A percentile compares a stretch with the other conserved stretches of the same genome.
Conservation (phyloP, 2,888 invertebrate genomes). For the Cheilosia vulpina region DNA sequence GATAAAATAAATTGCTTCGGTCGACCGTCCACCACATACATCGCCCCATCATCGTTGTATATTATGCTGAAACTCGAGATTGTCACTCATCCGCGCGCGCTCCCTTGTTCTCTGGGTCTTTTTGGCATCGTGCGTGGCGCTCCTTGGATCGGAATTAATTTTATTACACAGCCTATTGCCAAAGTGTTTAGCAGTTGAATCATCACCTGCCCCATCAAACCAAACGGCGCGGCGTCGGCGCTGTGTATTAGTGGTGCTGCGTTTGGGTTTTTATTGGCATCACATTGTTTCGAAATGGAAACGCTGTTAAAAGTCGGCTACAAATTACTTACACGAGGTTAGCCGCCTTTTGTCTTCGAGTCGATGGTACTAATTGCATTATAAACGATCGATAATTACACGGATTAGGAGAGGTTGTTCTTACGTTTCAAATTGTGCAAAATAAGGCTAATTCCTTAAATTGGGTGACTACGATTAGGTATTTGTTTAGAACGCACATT, state of each 20-base stretch:
- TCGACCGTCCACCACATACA: conserved; percentile 41
- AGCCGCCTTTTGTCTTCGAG: conserved; percentile 15
- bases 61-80: conserved; percentile 3
- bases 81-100: conserved; percentile 37
- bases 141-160: conserved; percentile 60
- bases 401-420: conserved; percentile 15
- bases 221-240: conserved; percentile 1
- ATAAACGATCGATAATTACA: conserved; percentile 52
- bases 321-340: conserved; percentile 39
- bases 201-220: conserved; percentile 67
- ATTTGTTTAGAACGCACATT: neutral
- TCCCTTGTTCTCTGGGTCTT: conserved; percentile 12
- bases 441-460: conserved; percentile 14
- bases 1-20: conserved; percentile 74
- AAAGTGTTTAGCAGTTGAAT: conserved; percentile 66
- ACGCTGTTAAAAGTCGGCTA: conserved; percentile 30
- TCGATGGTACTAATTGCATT: conserved; percentile 42
- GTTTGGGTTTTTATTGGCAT: conserved; percentile 45
- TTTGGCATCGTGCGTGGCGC: conserved; percentile 30
- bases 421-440: conserved; percentile 14
- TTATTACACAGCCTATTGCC: conserved; percentile 62
- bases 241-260: conserved; percentile 17
- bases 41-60: conserved; percentile 42
- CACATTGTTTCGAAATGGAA: conserved; percentile 48
- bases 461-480: neutral